phyloP scores from a whole-genome alignment of 2,888 invertebrate species.

The Periphyllus acericola region DNA sequence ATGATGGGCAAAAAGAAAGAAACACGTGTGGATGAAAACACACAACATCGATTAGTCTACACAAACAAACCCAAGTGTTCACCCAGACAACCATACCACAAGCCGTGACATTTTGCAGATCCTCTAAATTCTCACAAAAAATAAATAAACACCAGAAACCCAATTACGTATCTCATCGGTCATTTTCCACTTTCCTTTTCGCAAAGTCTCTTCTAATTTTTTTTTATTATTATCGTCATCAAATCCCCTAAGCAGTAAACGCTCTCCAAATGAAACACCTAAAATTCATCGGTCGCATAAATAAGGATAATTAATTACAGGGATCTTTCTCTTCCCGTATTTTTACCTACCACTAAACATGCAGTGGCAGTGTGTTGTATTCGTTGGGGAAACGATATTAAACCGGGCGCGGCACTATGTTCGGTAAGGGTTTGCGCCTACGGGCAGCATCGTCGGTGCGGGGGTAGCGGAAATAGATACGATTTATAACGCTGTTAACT shows the following conservation, averaged over 20 bases:
- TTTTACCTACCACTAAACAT: not conserved
- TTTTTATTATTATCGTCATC: slow-evolving; percentile 28
- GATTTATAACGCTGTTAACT: slow-evolving; percentile 62
- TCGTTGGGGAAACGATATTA: slow-evolving; percentile 51
- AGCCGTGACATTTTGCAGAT: slow-evolving; percentile 37
- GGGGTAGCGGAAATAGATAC: slow-evolving; percentile 17
- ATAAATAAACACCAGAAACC: slow-evolving; percentile 20
- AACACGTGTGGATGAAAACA: slow-evolving; percentile 30
- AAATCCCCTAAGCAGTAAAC: slow-evolving; percentile 16
- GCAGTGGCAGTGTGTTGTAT: slow-evolving; percentile 9
- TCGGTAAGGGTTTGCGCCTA: not conserved
- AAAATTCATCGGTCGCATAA: slow-evolving; percentile 53
- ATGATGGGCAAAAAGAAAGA: not conserved
- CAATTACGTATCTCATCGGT: slow-evolving; percentile 22
- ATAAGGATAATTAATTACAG: slow-evolving; percentile 58
- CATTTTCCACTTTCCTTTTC: slow-evolving; percentile 40
- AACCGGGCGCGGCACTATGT: not conserved
- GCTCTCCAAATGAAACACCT: slow-evolving; percentile 50
- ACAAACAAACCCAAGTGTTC: slow-evolving; percentile 32
- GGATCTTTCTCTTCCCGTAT: not conserved
- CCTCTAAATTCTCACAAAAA: slow-evolving; percentile 27
- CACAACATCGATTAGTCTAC: slow-evolving; percentile 15
- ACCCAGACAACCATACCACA: slow-evolving; percentile 1
- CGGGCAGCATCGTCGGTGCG: not conserved
- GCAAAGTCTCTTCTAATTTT: not conserved